phyloP scores from a whole-genome alignment of 1,140 invertebrate species.

The Drosophila varians region DNA sequence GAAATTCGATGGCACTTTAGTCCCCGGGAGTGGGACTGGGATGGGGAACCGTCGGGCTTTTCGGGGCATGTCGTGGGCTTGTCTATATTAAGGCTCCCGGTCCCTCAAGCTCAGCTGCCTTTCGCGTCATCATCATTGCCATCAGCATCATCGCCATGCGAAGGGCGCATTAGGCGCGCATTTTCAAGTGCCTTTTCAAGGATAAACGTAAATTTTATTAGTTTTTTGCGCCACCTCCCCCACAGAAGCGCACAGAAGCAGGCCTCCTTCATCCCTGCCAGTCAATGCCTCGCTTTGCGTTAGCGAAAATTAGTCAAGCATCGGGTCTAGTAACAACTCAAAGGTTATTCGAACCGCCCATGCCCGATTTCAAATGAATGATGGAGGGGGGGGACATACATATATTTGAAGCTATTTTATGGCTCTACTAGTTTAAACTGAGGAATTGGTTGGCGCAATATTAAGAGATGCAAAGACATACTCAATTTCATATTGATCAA shows the following conservation, averaged over 20 bases:
- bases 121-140: slow-evolving; percentile 37
- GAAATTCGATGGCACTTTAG: slow-evolving; percentile 81
- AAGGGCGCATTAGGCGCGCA: slow-evolving; percentile 71
- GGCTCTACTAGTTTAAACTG: slow-evolving; percentile 11
- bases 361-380: slow-evolving; percentile 1
- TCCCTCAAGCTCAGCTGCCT: slow-evolving; percentile 58
- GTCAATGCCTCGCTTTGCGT: slow-evolving; percentile 57
- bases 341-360: slow-evolving; percentile 58
- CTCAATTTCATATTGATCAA: slow-evolving; percentile 5
- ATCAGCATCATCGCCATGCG: slow-evolving; percentile 46
- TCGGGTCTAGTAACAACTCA: slow-evolving; percentile 47
- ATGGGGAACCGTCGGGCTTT: slow-evolving; percentile 33
- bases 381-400: not conserved
- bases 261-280: slow-evolving; percentile 3
- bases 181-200: slow-evolving; percentile 78
- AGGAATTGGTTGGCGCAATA: slow-evolving; percentile 14
- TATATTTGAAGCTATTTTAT: slow-evolving; percentile 20
- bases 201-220: slow-evolving; percentile 83
- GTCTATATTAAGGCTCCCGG: slow-evolving; percentile 68
- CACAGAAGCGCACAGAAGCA: too few relatives aligned
- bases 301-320: slow-evolving; percentile 78
- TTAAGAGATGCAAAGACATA: not conserved
- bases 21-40: slow-evolving; percentile 17
- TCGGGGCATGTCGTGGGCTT: slow-evolving; percentile 48
- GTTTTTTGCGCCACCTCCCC: slow-evolving; percentile 46